Conservation (phyloP, 2,797 vertebrate species). For the Girardinus metallicus region DNA sequence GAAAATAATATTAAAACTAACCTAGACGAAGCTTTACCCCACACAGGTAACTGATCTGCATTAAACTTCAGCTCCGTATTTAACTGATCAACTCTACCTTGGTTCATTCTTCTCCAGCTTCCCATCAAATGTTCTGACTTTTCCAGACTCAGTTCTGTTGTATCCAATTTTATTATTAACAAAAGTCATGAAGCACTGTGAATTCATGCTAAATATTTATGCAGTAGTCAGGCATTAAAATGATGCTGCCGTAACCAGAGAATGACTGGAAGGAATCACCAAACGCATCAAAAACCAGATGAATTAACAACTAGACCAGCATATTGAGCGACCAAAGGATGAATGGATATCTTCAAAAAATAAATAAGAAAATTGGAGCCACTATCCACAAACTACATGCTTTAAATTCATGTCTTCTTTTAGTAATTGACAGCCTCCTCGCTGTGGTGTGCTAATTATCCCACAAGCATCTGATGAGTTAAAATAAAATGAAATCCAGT, state of each 20-base stretch:
- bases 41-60: neutral
- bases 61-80: neutral
- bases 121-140: neutral
- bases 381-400: neutral
- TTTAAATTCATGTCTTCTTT: conserved; percentile 6
- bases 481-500: neutral
- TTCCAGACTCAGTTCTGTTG: neutral
- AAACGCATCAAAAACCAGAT: neutral
- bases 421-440: neutral
- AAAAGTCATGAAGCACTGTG: neutral
- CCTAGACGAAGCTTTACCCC: neutral
- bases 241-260: neutral
- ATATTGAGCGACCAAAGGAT: neutral
- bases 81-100: neutral
- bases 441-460: neutral
- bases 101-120: neutral
- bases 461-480: neutral
- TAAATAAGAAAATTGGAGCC: neutral
- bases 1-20: neutral
- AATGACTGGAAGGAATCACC: neutral
- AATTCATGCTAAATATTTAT: neutral
- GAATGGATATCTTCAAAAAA: neutral
- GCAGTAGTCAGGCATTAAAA: neutral
- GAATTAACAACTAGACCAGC: neutral
- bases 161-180: neutral